Conservation (phyloP, 35 echinoderm and acorn worm species). For the Strongylocentrotus purpuratus region DNA sequence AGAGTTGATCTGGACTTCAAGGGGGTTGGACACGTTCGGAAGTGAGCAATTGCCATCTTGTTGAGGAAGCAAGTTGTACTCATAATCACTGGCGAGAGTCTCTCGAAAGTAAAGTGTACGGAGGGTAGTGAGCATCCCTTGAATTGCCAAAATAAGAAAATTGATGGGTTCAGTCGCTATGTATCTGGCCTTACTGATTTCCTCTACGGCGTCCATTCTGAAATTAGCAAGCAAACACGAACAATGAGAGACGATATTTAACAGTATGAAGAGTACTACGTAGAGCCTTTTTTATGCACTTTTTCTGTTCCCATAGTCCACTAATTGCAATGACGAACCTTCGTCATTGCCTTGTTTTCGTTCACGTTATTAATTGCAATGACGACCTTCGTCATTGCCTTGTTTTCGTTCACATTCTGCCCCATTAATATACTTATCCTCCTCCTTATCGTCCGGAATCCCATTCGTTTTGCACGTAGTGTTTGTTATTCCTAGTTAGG, state of each 20-base stretch:
- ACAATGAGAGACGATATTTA: neutral
- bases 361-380: too few species aligned
- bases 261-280: too few species aligned
- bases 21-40: neutral
- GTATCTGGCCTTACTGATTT: neutral
- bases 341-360: too few species aligned
- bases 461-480: too few species aligned
- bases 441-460: too few species aligned
- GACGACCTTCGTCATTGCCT: too few species aligned
- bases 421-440: too few species aligned
- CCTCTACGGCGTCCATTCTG: neutral
- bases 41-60: neutral
- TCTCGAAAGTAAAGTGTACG: constrained; percentile 55
- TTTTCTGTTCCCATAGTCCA: too few species aligned
- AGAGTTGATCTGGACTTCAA: constrained; percentile 48
- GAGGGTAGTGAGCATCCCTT: constrained; percentile 35
- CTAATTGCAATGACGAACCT: too few species aligned
- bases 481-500: too few species aligned
- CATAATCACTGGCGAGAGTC: constrained; percentile 33
- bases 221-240: neutral
- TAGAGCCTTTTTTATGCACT: too few species aligned
- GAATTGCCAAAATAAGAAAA: constrained; percentile 46
- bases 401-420: too few species aligned
- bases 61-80: constrained; percentile 38
- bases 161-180: constrained; percentile 53